A percentile compares a stretch with the other conserved stretches of the same genome.
Conservation (phyloP, 2,113 vertebrate species). For the Dolichotis patagonum region DNA sequence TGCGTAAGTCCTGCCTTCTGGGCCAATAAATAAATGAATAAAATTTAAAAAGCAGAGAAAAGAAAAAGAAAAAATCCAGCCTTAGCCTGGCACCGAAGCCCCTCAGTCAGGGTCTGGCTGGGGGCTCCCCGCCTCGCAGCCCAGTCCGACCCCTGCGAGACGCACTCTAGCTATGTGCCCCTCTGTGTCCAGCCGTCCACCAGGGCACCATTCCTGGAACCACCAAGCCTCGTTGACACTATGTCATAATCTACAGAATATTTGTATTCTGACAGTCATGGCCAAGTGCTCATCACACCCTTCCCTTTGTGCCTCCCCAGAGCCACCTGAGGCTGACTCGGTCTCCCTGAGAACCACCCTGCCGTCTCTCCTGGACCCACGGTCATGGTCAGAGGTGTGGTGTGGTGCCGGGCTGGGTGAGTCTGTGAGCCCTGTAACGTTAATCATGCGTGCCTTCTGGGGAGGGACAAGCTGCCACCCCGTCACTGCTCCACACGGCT, state of each 20-base stretch:
- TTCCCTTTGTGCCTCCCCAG: constrained; percentile 32
- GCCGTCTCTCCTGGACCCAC: fast-evolving
- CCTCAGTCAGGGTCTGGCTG: not conserved
- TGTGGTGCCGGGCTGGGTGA: constrained; percentile 1
- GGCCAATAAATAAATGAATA: too few species aligned
- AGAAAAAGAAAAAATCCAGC: not conserved
- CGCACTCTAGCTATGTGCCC: fast-evolving
- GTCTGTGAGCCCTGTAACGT: not conserved
- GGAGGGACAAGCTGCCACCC: not conserved
- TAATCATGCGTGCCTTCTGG: fast-evolving
- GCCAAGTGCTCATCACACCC: not conserved
- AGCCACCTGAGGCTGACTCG: not conserved
- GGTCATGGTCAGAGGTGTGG: not conserved
- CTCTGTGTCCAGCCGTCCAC: not conserved
- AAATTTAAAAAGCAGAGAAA: not conserved
- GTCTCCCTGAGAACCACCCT: not conserved
- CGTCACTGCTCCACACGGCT: fast-evolving
- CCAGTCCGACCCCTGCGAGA: fast-evolving
- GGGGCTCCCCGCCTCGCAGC: fast-evolving
- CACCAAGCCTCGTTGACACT: fast-evolving
- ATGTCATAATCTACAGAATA: not conserved
- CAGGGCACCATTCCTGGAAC: too few species aligned
- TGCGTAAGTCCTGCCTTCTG: not conserved
- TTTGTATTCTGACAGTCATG: not conserved
- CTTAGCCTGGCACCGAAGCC: not conserved